A percentile compares a stretch with the other conserved stretches of the same genome.
These are phyloP conservation scores for Drosophila hawaiiensis DNA, from an alignment of 2,888 invertebrate genomes.

Conservation along the genomic window DNA sequence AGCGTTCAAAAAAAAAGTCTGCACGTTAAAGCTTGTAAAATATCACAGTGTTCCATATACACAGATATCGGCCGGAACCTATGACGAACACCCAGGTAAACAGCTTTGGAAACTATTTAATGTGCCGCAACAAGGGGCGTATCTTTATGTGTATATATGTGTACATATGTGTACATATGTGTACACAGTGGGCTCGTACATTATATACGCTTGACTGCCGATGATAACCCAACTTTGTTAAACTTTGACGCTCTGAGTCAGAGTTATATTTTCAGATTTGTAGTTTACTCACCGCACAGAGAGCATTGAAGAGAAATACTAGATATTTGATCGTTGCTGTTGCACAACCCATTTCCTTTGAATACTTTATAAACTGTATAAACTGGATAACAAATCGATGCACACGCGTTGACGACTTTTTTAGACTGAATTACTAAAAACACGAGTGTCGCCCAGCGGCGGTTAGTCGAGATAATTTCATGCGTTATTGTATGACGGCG, in stretches of 20 bases:
- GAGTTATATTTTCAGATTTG: neutral
- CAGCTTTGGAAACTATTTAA: constrained; percentile 10
- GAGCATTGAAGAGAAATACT: constrained; percentile 68
- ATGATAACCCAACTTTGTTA: constrained; percentile 29
- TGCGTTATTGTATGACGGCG: constrained; percentile 38
- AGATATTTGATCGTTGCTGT: constrained; percentile 69
- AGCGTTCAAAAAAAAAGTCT: neutral
- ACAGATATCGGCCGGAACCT: constrained; percentile 5
- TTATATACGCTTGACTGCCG: constrained; percentile 35
- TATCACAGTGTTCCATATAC: constrained; percentile 8
- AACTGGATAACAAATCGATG: constrained; percentile 24
- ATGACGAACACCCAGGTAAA: constrained; percentile 6
- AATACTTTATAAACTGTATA: neutral
- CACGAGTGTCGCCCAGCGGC: constrained; percentile 23
- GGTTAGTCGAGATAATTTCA: constrained; percentile 53
- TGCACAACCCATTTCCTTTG: constrained; percentile 70
- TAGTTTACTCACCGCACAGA: constrained; percentile 73
- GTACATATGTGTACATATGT: no score
- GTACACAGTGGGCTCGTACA: constrained; percentile 1
- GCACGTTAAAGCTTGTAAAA: constrained; percentile 1
- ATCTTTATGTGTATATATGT: neutral
- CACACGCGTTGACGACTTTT: constrained; percentile 36
- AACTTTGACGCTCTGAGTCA: constrained; percentile 30
- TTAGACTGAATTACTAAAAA: constrained; percentile 59
- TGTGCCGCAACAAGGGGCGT: constrained; percentile 27